Percentiles rank a stretch among this genome's conserved stretches.
Conservation (phyloP, 1,140 invertebrate species). For the Batillaria attramentaria region DNA sequence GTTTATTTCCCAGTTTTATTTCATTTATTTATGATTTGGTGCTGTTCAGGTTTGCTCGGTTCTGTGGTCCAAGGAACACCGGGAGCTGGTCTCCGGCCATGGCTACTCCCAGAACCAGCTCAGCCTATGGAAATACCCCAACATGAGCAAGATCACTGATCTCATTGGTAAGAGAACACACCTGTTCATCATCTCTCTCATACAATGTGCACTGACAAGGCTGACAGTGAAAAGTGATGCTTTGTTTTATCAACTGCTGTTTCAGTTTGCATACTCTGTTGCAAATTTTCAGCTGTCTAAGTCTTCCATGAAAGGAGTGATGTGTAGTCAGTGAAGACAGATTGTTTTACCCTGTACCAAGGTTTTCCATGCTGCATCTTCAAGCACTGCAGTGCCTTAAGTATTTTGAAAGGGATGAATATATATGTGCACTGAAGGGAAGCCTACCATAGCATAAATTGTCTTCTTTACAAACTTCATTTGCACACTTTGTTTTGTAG, state of each 20-base stretch:
- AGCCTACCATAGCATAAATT: background rate
- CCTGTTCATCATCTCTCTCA: too few relatives aligned
- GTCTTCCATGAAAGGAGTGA: too few relatives aligned
- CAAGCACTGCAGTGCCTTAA: too few relatives aligned
- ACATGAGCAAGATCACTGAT: constrained; percentile 81
- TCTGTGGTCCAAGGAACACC: constrained; percentile 93
- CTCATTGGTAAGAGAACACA: constrained; percentile 72
- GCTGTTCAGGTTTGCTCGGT: constrained; percentile 85
- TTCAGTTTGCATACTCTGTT: too few relatives aligned
- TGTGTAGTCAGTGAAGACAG: too few relatives aligned
- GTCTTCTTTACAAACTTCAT: background rate
- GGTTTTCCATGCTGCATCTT: too few relatives aligned
- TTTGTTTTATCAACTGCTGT: too few relatives aligned
- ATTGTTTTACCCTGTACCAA: too few relatives aligned
- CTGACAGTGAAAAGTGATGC: too few relatives aligned
- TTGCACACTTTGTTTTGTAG: background rate
- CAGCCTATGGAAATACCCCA: constrained; percentile 96
- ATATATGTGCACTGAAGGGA: background rate
- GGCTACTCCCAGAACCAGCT: constrained; percentile 96
- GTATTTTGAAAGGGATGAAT: too few relatives aligned
- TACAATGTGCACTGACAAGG: too few relatives aligned
- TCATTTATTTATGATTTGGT: background rate
- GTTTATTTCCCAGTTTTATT: background rate
- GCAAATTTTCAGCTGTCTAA: background rate
- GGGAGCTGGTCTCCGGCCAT: constrained; percentile 95